Evolutionary conservation across 23 tunicate species (phyloP).

Genomic region (Botrylloides violaceus): DNA sequence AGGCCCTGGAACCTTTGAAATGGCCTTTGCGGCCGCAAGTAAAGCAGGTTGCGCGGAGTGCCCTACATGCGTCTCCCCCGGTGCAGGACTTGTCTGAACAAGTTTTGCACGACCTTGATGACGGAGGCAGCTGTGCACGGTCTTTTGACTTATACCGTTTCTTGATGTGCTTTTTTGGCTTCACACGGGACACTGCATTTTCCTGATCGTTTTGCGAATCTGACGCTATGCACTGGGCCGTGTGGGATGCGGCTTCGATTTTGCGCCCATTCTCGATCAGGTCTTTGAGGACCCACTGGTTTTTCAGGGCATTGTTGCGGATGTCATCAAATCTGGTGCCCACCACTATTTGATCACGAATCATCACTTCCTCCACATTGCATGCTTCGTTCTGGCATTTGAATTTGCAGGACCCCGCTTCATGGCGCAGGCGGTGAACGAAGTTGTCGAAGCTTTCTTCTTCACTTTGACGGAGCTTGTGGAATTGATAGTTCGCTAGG

Average conservation of each 20-base stretch:
- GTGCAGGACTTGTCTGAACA: not conserved
- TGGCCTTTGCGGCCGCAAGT: not conserved
- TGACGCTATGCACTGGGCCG: not conserved
- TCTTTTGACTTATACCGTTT: not conserved
- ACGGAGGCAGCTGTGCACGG: not conserved
- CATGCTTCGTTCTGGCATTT: not conserved
- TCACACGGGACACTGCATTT: not conserved
- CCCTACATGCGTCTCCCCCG: not conserved
- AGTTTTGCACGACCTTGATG: not conserved
- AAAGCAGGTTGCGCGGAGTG: not conserved
- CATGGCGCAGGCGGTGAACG: not conserved
- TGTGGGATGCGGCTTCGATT: conserved; percentile 1
- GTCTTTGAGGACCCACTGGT: not conserved
- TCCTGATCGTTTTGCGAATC: too few relatives aligned
- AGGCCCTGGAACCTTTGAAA: not conserved
- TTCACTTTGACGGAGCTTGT: not conserved
- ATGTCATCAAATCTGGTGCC: not conserved
- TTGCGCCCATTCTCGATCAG: not conserved
- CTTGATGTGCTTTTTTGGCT: not conserved
- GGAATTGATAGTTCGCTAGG: not conserved
- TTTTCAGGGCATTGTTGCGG: not conserved
- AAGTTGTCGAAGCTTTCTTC: not conserved
- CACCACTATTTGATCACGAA: not conserved
- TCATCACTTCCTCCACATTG: not conserved
- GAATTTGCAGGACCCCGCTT: not conserved